Percentiles rank a stretch among this genome's conserved stretches.
Conservation (phyloP, 2,113 vertebrate species). For the Gadus chalcogrammus region DNA sequence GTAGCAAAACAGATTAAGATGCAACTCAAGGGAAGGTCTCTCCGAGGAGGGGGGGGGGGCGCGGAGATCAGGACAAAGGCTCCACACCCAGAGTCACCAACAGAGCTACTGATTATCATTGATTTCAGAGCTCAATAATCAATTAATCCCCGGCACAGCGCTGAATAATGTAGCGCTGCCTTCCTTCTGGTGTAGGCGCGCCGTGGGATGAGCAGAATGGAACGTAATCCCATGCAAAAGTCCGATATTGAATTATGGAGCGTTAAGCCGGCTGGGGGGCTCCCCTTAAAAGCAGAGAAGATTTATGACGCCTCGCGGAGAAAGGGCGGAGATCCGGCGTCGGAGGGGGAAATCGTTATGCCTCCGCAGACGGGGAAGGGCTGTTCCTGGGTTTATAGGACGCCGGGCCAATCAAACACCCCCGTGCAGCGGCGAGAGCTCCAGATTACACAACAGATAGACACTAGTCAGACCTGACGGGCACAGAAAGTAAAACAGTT, state of each 20-base stretch:
- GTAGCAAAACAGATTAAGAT: conserved; percentile 49
- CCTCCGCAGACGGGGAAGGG: no score
- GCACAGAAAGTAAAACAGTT: no score
- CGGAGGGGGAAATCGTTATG: no score
- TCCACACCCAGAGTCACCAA: conserved; percentile 42
- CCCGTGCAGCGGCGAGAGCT: no score
- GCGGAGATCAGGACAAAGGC: conserved; percentile 43
- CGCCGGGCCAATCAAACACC: no score
- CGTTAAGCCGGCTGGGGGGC: conserved; percentile 22
- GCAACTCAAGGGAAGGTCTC: conserved; percentile 40
- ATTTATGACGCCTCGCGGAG: conserved; percentile 43
- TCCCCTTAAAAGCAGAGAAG: conserved; percentile 41
- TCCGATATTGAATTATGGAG: conserved; percentile 30
- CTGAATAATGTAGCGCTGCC: conserved; percentile 42
- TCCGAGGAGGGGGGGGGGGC: conserved; percentile 22
- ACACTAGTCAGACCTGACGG: no score
- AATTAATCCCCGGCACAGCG: conserved; percentile 49
- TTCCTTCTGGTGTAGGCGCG: background rate
- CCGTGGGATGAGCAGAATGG: conserved; percentile 18
- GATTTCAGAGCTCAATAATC: conserved; percentile 57
- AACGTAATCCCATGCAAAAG: conserved; percentile 40
- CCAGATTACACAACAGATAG: no score
- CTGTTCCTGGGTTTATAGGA: no score
- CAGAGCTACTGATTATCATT: conserved; percentile 55
- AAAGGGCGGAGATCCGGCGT: background rate